Conservation (phyloP, 2,797 vertebrate species). For the Rhyacichthys aspro region DNA sequence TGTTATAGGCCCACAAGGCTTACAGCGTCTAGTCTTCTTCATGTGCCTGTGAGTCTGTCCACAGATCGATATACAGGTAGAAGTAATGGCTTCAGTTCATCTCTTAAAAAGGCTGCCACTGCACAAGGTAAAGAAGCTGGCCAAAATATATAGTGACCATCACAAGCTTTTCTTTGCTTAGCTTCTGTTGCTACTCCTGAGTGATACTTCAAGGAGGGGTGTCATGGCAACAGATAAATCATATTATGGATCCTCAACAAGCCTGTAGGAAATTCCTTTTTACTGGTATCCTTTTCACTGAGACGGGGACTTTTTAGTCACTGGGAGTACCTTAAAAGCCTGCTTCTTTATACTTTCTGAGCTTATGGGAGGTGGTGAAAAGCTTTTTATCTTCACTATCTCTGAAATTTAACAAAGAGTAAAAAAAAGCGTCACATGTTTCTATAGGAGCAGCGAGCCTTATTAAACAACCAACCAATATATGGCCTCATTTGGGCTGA, state of each 20-base stretch:
- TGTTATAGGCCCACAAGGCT: background rate
- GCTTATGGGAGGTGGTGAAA: background rate
- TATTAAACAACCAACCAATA: no score
- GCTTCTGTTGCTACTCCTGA: background rate
- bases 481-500: no score
- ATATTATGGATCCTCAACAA: slow-evolving; percentile 8
- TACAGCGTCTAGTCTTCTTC: background rate
- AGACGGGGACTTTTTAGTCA: background rate
- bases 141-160: slow-evolving; percentile 5
- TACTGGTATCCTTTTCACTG: background rate
- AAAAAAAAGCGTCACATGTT: no score
- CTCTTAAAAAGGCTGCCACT: background rate
- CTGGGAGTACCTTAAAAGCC: background rate
- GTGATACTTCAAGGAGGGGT: slow-evolving; percentile 3
- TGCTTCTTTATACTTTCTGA: background rate
- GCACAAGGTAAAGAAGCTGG: background rate
- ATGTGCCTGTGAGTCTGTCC: background rate
- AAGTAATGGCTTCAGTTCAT: slow-evolving; percentile 6
- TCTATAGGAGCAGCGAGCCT: no score
- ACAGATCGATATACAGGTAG: slow-evolving; percentile 6
- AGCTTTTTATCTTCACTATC: background rate
- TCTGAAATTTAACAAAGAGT: no score
- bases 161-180: background rate
- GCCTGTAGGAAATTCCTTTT: slow-evolving; percentile 6
- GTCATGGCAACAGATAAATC: slow-evolving; percentile 14